Evolutionary conservation across 2,888 invertebrate genomes (phyloP), one percentile per base, ranked within the genome.

Genomic region (Xestia xanthographa): DNA sequence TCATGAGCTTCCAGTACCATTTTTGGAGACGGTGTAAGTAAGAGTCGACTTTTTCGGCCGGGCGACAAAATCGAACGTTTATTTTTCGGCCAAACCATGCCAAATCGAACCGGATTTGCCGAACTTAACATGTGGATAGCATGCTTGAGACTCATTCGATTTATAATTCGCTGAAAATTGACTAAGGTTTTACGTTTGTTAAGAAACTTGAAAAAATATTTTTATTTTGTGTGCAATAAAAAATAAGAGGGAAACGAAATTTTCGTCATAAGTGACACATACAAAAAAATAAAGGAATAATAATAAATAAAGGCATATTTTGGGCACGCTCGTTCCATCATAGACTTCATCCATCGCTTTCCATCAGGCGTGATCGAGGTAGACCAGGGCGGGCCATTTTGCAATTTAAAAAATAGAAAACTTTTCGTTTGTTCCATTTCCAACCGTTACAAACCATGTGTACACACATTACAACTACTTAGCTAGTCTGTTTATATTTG

Each of bases 401-500:
- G 41, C 41, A 41, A 5, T 34, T 5, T 43, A 41, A 63, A 45
- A 34, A 41, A 6, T 34, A 58, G 0, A 58, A 34, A 41, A 26
- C n/a, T 41, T 45, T 63, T 26, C 26, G 11, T 6, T 20, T 20
- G n/a, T 50, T n/a, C n/a, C 8, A 82, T 60, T 45, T 62, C 1
- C n/a, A 60, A 56, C 14, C 14, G 50, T 5, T n/a, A 68, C 38
- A 71, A 66, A 76, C 68, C 80, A 84, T 77, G 48, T 83, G 75
- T 80, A 75, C 75, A 14, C 41, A 67, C 67, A 77, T 76, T 69
- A 67, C 60, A 72, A 73, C 69, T 77, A 84, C 72, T 80, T 85
- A 83, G 77, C 69, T 75, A 77, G 75, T 66, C 71, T 79, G 77
- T 72, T 82, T 80, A 84, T 76, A 78, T 75, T 80, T 68, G 70